phyloP scores from a whole-genome alignment of 2,797 vertebrate genomes.

The Sternotherus odoratus region DNA sequence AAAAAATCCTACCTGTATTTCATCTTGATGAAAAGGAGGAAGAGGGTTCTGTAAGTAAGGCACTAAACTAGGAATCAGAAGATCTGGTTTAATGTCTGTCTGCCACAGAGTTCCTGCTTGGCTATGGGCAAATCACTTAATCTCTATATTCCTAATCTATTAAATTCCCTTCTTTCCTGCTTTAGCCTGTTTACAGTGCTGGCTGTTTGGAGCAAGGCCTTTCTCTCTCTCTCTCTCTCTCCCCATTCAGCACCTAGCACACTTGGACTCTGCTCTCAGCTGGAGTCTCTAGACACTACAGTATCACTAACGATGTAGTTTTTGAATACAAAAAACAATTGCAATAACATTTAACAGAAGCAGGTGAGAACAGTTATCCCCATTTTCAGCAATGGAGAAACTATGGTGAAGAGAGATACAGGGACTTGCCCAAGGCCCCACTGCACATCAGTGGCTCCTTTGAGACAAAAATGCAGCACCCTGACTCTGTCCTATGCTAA shows the following conservation, averaged over 20 bases:
- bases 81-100: background rate
- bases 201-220: background rate
- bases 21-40: background rate
- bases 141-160: background rate
- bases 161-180: background rate
- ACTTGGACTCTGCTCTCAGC: background rate
- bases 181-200: background rate
- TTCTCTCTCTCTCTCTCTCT: background rate
- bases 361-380: constrained; percentile 18
- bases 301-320: background rate
- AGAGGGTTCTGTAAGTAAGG: background rate
- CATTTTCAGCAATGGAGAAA: background rate
- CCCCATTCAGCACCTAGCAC: background rate
- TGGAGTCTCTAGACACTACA: background rate
- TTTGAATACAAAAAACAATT: background rate
- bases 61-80: constrained; percentile 27
- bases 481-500: background rate
- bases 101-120: background rate
- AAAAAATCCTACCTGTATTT: constrained; percentile 4
- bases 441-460: background rate
- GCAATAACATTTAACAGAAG: constrained; percentile 30
- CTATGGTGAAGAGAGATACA: background rate
- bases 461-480: background rate
- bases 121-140: background rate
- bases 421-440: background rate